Percentiles rank a stretch among this genome's conserved stretches.
Evolutionary conservation across 2,888 invertebrate species (phyloP).

Genomic region (Onchidella celtica): DNA sequence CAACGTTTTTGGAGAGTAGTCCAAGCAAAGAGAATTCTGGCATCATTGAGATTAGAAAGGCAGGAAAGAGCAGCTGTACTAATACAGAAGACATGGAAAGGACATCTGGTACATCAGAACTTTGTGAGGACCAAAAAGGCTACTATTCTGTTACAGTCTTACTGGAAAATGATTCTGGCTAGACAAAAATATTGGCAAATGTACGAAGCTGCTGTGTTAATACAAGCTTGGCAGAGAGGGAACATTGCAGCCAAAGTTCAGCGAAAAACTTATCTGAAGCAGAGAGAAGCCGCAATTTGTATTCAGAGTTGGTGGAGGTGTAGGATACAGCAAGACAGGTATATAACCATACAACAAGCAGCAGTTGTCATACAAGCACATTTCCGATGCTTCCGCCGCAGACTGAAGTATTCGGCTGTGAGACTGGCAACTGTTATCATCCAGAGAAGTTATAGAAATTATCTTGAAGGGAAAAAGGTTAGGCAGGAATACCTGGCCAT

Average conservation of each 20-base stretch:
- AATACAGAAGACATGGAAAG: slow-evolving; percentile 50
- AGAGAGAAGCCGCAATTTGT: slow-evolving; percentile 42
- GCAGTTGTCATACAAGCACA: slow-evolving; percentile 48
- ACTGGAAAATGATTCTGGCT: slow-evolving; percentile 44
- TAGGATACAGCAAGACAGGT: not conserved
- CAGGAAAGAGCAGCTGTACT: slow-evolving; percentile 9
- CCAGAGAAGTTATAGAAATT: slow-evolving; percentile 58
- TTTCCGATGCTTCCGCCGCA: slow-evolving; percentile 36
- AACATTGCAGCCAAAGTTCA: not conserved
- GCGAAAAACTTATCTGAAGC: slow-evolving; percentile 44
- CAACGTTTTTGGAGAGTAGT: slow-evolving; percentile 56
- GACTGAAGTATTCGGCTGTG: slow-evolving; percentile 38
- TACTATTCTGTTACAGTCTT: slow-evolving; percentile 46
- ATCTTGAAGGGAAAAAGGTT: slow-evolving; percentile 36
- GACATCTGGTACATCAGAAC: not conserved
- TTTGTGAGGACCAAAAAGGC: slow-evolving; percentile 36
- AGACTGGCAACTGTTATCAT: slow-evolving; percentile 52
- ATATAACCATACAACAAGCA: slow-evolving; percentile 25
- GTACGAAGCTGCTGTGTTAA: slow-evolving; percentile 37
- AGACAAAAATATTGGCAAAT: slow-evolving; percentile 7
- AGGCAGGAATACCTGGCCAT: slow-evolving; percentile 36
- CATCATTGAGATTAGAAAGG: not conserved
- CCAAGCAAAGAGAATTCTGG: slow-evolving; percentile 6
- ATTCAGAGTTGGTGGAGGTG: slow-evolving; percentile 50
- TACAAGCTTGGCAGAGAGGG: slow-evolving; percentile 60